Evolutionary conservation across 1,140 invertebrate species (phyloP), one percentile per base, ranked within the genome.

Genomic region (Cyphomyrmex costatus): DNA sequence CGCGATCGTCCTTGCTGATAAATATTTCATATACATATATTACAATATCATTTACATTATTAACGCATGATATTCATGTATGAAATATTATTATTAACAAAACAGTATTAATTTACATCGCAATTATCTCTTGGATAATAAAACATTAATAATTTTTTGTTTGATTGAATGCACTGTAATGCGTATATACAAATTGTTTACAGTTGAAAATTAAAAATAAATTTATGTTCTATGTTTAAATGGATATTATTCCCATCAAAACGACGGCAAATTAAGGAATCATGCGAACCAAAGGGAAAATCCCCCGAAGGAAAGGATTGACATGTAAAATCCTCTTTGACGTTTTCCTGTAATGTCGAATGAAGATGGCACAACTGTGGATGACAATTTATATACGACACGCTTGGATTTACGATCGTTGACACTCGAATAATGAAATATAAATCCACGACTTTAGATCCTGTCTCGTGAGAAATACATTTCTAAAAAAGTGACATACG

Each of bases 351-450:
- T 60, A 49, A 61, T 14, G 36, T 82, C 66, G 36, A 61, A 83
- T 83, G 8, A 83, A 83, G 68, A 83, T 49, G 36, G 27, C 68
- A 61, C 53, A 33, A 74, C 79, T 74, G 66, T 46, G 27, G 56
- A 19, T 83, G 79, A 83, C 36, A 83, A 83, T 83, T 83, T 83
- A 83, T 82, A 71, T 82, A 60, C 27, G 36, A 61, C 14, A 19
- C 51, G 16, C 19, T 58, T 82, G 79, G 36, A 83, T 83, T 74
- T 73, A 83, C 36, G 79, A 83, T 61, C 68, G 79, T 66, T 83
- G 68, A 83, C 79, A 83, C 24, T 73, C 79, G 5, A 73, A 83
- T 83, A 83, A 73, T 83, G 68, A 61, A 83, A 83, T 83, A 83
- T 74, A 83, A 83, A 83, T 83, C 68, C 53, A 2, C 53, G 36